Percentiles rank a stretch among this genome's conserved stretches.
Conservation (phyloP, 2,113 vertebrate species). For the Monopterus albus region DNA sequence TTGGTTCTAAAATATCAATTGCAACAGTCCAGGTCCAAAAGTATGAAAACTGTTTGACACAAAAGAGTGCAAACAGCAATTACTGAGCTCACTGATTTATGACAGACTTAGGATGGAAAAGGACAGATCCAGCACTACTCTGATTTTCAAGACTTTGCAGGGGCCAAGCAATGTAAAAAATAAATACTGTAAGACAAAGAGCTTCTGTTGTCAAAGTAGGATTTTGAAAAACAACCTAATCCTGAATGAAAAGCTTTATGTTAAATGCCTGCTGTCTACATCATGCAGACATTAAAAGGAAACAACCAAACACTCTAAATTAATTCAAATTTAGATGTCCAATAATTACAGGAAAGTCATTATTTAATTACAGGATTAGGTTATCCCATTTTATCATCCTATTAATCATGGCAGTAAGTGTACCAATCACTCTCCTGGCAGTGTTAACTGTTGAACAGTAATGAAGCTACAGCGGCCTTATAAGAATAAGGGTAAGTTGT, state of each 20-base stretch:
- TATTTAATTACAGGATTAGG: no score
- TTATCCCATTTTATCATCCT: conserved; percentile 45
- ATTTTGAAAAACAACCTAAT: background rate
- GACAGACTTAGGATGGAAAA: conserved; percentile 64
- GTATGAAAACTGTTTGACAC: conserved; percentile 46
- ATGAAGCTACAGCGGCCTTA: conserved; percentile 70
- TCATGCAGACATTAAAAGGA: conserved; percentile 23
- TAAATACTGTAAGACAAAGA: conserved; percentile 7
- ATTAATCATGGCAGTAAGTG: conserved; percentile 67
- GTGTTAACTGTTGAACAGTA: conserved; percentile 71
- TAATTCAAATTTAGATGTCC: no score
- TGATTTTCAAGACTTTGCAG: conserved; percentile 30
- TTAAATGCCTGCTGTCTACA: conserved; percentile 13
- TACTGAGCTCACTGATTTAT: conserved; percentile 74
- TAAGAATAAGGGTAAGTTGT: conserved; percentile 68
- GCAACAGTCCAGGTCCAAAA: conserved; percentile 35
- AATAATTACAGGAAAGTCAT: no score
- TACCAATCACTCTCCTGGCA: conserved; percentile 63
- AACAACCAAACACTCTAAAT: conserved; percentile 44
- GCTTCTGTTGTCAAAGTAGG: conserved; percentile 2
- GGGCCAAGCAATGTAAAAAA: conserved; percentile 9
- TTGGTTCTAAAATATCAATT: conserved; percentile 55
- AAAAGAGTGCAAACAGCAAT: conserved; percentile 67
- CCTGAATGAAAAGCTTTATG: background rate
- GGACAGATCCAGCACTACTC: conserved; percentile 57